These are phyloP conservation scores for Iphiclides podalirius DNA, from an alignment of 2,888 invertebrate species.

Conservation along the genomic window DNA sequence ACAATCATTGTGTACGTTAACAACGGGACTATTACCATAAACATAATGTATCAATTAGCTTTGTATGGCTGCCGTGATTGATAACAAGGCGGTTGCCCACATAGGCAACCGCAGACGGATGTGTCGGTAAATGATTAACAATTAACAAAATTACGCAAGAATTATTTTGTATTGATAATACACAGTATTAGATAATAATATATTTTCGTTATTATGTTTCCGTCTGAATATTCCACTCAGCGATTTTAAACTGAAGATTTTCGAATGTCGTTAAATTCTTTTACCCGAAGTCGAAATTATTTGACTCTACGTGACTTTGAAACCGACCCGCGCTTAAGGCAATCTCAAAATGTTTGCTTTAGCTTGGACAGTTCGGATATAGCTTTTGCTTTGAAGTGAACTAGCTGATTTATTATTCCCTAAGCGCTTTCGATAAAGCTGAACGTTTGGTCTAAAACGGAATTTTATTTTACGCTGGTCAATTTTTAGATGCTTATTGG, in stretches of 20 bases:
- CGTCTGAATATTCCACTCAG: too few relatives aligned
- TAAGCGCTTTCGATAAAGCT: constrained; percentile 12
- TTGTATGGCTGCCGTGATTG: constrained; percentile 9
- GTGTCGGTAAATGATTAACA: not conserved
- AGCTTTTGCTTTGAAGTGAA: constrained; percentile 11
- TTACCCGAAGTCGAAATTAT: not conserved
- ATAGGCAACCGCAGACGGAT: constrained; percentile 5
- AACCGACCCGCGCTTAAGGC: not conserved
- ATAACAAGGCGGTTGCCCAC: constrained; percentile 12
- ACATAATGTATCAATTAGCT: constrained; percentile 17
- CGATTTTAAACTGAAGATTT: too few relatives aligned
- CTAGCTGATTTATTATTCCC: constrained; percentile 13
- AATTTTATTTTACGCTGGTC: not conserved
- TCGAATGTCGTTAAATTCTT: not conserved
- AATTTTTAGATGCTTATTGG: not conserved
- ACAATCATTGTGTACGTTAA: not conserved
- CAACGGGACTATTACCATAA: constrained; percentile 3
- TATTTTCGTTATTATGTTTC: too few relatives aligned
- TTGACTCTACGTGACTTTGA: constrained; percentile 9
- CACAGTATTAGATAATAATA: too few relatives aligned
- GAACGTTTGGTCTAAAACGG: not conserved
- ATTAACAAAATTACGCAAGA: too few relatives aligned
- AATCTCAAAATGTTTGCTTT: constrained; percentile 14
- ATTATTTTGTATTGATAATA: too few relatives aligned
- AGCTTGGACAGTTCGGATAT: constrained; percentile 16